Evolutionary conservation across 2,113 vertebrate genomes (phyloP).

Genomic region (Oplegnathus fasciatus): DNA sequence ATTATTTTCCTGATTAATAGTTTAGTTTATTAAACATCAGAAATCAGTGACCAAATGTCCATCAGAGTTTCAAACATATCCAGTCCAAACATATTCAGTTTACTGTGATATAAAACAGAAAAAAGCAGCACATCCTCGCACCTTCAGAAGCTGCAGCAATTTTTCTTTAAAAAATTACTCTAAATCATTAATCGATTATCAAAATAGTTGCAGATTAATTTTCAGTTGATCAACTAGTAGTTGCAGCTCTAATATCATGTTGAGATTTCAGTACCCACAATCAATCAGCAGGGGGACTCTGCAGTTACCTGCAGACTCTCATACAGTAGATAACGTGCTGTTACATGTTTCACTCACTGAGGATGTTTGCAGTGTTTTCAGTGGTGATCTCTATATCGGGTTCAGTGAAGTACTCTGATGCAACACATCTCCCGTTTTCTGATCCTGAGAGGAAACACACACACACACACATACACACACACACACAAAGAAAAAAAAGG

Average conservation of each 20-base stretch:
- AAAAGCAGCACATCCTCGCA: not conserved
- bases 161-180: not conserved
- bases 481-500: not conserved
- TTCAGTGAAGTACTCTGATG: conserved; percentile 93
- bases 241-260: not conserved
- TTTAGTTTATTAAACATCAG: not conserved
- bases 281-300: conserved; percentile 47
- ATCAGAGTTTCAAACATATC: too few species aligned
- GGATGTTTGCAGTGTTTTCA: conserved; percentile 94
- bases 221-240: not conserved
- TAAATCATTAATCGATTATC: not conserved
- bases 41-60: too few species aligned
- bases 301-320: not conserved
- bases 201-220: too few species aligned
- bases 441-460: conserved; percentile 82
- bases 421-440: conserved; percentile 93
- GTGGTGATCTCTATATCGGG: conserved; percentile 93
- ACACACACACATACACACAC: conserved; percentile 3
- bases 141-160: not conserved
- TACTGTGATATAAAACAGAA: not conserved
- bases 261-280: conserved; percentile 12
- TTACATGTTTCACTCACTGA: conserved; percentile 86
- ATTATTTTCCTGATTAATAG: not conserved
- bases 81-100: not conserved
- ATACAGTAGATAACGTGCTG: not conserved